phyloP scores from a whole-genome alignment of 2,797 vertebrate genomes.

The Gallinago stenura region DNA sequence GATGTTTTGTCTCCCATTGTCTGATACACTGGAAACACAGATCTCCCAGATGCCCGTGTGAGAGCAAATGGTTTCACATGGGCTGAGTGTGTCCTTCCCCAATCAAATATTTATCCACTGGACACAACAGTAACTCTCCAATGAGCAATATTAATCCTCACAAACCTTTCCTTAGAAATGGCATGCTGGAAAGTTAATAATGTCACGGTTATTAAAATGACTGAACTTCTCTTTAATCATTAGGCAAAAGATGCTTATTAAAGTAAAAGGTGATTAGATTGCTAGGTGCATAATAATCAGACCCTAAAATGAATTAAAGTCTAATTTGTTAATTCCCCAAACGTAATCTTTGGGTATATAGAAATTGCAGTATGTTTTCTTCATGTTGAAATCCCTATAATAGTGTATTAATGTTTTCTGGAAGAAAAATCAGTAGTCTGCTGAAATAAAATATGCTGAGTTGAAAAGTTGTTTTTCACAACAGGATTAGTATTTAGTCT shows the following conservation, averaged over 20 bases:
- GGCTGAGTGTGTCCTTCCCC: constrained; percentile 56
- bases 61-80: background rate
- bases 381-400: background rate
- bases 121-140: constrained; percentile 77
- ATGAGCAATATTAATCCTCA: constrained; percentile 75
- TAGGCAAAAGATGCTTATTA: constrained; percentile 68
- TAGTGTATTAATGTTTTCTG: background rate
- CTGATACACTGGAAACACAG: background rate
- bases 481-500: background rate
- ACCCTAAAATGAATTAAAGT: constrained; percentile 52
- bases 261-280: constrained; percentile 69
- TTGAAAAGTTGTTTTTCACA: background rate
- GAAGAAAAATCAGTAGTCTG: background rate
- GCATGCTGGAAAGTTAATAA: constrained; percentile 77
- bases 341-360: background rate
- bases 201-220: constrained; percentile 75
- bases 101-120: constrained; percentile 75
- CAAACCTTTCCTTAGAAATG: constrained; percentile 76
- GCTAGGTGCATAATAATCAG: constrained; percentile 59
- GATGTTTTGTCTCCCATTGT: constrained; percentile 32
- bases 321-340: constrained; percentile 52
- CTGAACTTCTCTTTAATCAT: constrained; percentile 63
- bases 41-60: background rate
- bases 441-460: background rate
- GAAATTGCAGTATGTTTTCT: constrained; percentile 19